Evolutionary conservation across 2,797 vertebrate genomes (phyloP).

Genomic region (Danio kyathit): DNA sequence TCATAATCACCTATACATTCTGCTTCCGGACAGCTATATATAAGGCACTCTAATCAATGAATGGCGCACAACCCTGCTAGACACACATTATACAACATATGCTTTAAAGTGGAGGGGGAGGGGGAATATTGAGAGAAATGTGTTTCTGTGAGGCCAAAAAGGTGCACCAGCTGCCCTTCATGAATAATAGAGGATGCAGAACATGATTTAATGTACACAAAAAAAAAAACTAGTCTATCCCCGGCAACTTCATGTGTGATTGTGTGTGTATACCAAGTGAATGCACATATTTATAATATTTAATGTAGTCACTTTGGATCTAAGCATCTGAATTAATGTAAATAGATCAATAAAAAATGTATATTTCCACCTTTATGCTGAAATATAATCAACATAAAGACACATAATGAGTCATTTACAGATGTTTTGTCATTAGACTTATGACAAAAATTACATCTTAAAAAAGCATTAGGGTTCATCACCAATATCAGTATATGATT

Average conservation of each 20-base stretch:
- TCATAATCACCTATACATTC: neutral
- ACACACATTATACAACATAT: neutral
- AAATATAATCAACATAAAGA: neutral
- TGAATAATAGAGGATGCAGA: constrained; percentile 28
- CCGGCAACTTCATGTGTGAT: neutral
- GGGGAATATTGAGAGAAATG: neutral
- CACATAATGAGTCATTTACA: neutral
- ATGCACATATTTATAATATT: neutral
- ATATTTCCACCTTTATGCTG: too few relatives aligned
- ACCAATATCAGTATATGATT: too few relatives aligned
- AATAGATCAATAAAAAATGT: neutral
- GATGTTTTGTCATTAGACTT: neutral
- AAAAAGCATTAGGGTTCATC: neutral
- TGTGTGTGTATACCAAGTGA: neutral
- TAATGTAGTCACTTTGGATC: neutral
- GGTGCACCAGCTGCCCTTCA: constrained; percentile 37
- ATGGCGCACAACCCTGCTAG: neutral
- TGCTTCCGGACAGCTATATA: neutral
- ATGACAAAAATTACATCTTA: neutral
- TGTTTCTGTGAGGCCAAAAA: constrained; percentile 1
- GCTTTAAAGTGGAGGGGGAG: neutral
- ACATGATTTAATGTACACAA: constrained; percentile 18
- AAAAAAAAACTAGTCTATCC: neutral
- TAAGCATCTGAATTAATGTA: neutral
- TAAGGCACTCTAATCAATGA: neutral